These are phyloP conservation scores for Brachionus plicatilis DNA, from an alignment of 1,140 invertebrate genomes.

Conservation along the genomic window DNA sequence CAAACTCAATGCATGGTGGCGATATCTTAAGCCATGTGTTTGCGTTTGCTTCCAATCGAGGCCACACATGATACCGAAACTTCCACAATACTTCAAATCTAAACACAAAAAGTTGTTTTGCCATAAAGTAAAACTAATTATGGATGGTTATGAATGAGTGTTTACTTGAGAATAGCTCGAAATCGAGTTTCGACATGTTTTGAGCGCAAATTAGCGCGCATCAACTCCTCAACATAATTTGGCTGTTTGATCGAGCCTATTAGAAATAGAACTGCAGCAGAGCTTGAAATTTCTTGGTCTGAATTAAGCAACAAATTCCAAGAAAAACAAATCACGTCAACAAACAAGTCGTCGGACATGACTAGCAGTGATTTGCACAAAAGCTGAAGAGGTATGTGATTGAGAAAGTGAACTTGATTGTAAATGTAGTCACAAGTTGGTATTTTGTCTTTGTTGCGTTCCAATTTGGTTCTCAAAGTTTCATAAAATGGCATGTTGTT, in stretches of 20 bases:
- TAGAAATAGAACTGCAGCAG: slow-evolving; percentile 78
- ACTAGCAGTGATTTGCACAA: slow-evolving; percentile 86
- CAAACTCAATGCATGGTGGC: slow-evolving; percentile 96
- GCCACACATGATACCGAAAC: slow-evolving; percentile 95
- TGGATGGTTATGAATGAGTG: neutral
- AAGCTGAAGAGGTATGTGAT: slow-evolving; percentile 79
- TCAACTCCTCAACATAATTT: slow-evolving; percentile 75
- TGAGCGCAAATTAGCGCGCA: slow-evolving; percentile 77
- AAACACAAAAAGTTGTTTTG: neutral
- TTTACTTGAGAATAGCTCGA: slow-evolving; percentile 71
- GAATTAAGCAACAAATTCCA: slow-evolving; percentile 87
- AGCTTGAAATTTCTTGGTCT: slow-evolving; percentile 59
- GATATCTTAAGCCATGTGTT: slow-evolving; percentile 81
- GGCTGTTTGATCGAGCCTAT: slow-evolving; percentile 82
- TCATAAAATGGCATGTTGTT: neutral
- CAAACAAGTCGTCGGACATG: slow-evolving; percentile 76
- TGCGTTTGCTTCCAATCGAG: slow-evolving; percentile 93
- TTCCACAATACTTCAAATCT: slow-evolving; percentile 93
- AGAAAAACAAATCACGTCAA: slow-evolving; percentile 77
- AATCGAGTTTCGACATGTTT: slow-evolving; percentile 70
- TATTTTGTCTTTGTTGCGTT: slow-evolving; percentile 15
- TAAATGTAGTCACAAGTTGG: slow-evolving; percentile 7
- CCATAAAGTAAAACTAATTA: neutral
- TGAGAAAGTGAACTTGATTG: slow-evolving; percentile 56
- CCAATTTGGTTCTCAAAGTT: neutral